Conservation (phyloP, 2,797 vertebrate species). For the Epinephelus malabaricus region DNA sequence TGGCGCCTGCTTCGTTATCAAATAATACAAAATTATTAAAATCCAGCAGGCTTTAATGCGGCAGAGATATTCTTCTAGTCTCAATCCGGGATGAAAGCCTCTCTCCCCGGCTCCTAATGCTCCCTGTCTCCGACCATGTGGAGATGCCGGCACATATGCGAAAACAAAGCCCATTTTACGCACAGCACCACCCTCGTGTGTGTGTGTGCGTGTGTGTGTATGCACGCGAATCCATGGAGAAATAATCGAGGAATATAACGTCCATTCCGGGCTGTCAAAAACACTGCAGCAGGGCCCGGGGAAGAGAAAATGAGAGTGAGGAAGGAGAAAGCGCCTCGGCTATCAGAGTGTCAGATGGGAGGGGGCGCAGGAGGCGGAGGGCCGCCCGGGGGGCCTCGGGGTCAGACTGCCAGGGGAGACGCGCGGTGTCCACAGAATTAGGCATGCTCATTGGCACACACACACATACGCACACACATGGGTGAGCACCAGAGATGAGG, state of each 20-base stretch:
- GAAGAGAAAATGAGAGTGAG: slow-evolving; percentile 36
- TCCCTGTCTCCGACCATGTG: slow-evolving; percentile 34
- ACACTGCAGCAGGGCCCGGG: slow-evolving; percentile 31
- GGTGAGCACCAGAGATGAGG: slow-evolving; percentile 44
- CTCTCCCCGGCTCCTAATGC: slow-evolving; percentile 11
- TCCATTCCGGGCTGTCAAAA: slow-evolving; percentile 23
- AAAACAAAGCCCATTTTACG: slow-evolving; percentile 58
- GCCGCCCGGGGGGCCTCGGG: slow-evolving; percentile 75
- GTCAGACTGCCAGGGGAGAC: slow-evolving; percentile 80
- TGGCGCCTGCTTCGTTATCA: background rate
- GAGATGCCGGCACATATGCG: slow-evolving; percentile 36
- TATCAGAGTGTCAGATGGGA: slow-evolving; percentile 55
- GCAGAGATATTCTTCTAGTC: background rate
- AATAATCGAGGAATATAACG: slow-evolving; percentile 11
- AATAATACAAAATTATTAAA: background rate
- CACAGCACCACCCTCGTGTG: slow-evolving; percentile 13
- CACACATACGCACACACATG: slow-evolving; percentile 74
- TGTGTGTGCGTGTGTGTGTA: background rate
- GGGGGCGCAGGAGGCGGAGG: slow-evolving; percentile 74
- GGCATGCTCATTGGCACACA: slow-evolving; percentile 73
- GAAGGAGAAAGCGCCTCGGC: slow-evolving; percentile 42
- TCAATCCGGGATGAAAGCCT: slow-evolving; percentile 21
- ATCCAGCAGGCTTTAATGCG: slow-evolving; percentile 9
- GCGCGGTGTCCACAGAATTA: slow-evolving; percentile 82
- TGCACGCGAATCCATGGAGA: slow-evolving; percentile 16